A percentile compares a stretch with the other conserved stretches of the same genome.
Conservation (phyloP, 2,113 vertebrate genomes). For the Bucco capensis region DNA sequence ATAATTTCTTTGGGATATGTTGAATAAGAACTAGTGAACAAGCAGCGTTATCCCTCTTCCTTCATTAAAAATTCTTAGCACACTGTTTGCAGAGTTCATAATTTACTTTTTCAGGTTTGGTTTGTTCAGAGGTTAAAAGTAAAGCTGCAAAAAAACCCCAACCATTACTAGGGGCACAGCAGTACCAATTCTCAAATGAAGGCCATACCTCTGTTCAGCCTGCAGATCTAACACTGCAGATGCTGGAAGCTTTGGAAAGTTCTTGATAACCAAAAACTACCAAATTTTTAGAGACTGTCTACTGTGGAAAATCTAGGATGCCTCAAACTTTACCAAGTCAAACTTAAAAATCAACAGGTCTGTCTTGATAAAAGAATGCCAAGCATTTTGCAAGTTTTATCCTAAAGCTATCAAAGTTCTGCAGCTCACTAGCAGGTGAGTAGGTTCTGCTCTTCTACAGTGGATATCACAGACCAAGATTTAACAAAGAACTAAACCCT, state of each 20-base stretch:
- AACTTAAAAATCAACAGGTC: not conserved
- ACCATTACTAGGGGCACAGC: not conserved
- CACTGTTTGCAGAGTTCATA: not conserved
- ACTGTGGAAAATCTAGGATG: not conserved
- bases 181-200: not conserved
- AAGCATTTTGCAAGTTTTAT: not conserved
- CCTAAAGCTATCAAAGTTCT: not conserved
- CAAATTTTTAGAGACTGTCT: not conserved
- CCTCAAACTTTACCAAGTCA: not conserved
- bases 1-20: not conserved
- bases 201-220: not conserved
- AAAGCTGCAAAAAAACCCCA: not conserved
- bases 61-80: not conserved
- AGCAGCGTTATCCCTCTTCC: not conserved
- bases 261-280: not conserved
- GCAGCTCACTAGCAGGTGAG: not conserved
- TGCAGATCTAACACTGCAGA: not conserved
- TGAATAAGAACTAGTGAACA: not conserved
- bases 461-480: not conserved
- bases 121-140: not conserved
- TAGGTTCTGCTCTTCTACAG: not conserved
- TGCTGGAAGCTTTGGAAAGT: not conserved
- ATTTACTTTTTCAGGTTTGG: not conserved
- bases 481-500: not conserved
- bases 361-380: not conserved